phyloP scores from a whole-genome alignment of 2,797 vertebrate genomes.

The Nasua narica region DNA sequence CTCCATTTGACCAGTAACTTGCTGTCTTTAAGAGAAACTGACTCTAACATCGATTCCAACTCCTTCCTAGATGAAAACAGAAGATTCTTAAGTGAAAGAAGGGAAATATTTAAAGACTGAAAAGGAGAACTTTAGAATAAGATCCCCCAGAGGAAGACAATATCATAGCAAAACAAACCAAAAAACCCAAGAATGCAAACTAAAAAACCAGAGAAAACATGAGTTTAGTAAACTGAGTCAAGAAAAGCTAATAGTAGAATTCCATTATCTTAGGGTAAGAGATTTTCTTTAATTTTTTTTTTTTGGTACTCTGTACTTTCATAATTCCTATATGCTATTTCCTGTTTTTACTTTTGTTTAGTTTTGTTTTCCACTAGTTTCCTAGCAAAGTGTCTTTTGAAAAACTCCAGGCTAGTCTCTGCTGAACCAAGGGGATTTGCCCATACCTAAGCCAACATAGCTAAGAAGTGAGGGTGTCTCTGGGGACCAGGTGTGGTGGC shows the following conservation, averaged over 20 bases:
- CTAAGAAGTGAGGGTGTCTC: slow-evolving; percentile 62
- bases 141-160: neutral
- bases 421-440: slow-evolving; percentile 61
- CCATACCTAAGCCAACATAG: slow-evolving; percentile 69
- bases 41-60: neutral
- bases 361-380: slow-evolving; percentile 52
- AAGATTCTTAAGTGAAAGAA: neutral
- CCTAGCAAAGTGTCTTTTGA: slow-evolving; percentile 70
- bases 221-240: neutral
- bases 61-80: neutral
- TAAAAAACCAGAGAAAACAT: neutral
- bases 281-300: neutral
- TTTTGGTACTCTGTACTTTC: neutral
- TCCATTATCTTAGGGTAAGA: neutral
- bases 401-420: slow-evolving; percentile 63
- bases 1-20: neutral
- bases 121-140: neutral
- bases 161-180: slow-evolving; percentile 18
- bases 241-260: neutral
- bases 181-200: neutral
- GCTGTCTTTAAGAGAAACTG: neutral
- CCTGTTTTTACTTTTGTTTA: slow-evolving; percentile 68
- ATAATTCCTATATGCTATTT: slow-evolving; percentile 58
- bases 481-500: slow-evolving; percentile 73
- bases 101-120: neutral